Percentiles rank a stretch among this genome's conserved stretches.
Conservation (phyloP, 2,888 invertebrate species). For the Limnephilus lunatus region DNA sequence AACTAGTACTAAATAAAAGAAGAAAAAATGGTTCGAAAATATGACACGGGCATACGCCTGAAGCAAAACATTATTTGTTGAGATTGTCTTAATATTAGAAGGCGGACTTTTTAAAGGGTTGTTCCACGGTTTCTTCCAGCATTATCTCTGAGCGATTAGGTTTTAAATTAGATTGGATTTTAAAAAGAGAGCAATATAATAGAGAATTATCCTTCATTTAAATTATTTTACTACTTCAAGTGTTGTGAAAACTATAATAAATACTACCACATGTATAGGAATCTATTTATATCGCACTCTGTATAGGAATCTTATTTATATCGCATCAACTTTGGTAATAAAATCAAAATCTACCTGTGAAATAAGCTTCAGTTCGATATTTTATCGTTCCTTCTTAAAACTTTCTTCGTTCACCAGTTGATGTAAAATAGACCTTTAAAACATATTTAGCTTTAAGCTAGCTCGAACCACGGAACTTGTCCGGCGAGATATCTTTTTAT, state of each 20-base stretch:
- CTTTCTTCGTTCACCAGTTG: not conserved
- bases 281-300: not conserved
- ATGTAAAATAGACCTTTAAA: not conserved
- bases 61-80: not conserved
- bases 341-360: not conserved
- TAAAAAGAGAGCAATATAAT: not conserved
- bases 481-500: slow-evolving; percentile 14
- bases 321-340: not conserved
- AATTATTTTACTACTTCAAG: not conserved
- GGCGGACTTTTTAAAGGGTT: not conserved
- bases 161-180: not conserved
- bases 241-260: not conserved
- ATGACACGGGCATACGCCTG: not conserved
- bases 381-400: not conserved
- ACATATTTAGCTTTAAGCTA: not conserved
- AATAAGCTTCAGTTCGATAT: not conserved
- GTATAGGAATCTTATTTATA: not conserved
- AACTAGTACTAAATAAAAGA: not conserved
- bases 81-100: not conserved
- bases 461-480: not conserved
- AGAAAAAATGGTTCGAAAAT: not conserved
- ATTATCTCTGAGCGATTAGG: not conserved
- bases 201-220: no score
- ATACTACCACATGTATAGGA: no score
- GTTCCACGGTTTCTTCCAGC: not conserved